A percentile compares a stretch with the other conserved stretches of the same genome.
Evolutionary conservation across 2,888 invertebrate genomes (phyloP).

Genomic region (Sarcophaga rosellei): DNA sequence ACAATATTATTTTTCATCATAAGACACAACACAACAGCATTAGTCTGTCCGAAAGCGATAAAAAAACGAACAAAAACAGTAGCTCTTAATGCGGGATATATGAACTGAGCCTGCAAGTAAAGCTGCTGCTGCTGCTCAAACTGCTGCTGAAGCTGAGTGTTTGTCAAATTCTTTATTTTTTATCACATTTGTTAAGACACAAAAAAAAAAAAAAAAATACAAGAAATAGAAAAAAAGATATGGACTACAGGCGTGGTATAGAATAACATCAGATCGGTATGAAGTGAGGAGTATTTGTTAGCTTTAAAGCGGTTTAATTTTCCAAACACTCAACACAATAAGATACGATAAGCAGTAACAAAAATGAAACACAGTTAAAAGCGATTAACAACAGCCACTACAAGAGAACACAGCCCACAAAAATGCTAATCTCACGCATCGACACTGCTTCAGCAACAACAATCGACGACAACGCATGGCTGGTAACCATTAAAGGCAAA

Average conservation of each 20-base stretch:
- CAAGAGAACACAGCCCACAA: constrained; percentile 48
- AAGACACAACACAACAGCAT: neutral
- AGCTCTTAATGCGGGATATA: constrained; percentile 51
- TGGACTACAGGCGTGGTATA: constrained; percentile 28
- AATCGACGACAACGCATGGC: neutral
- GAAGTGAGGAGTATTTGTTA: neutral
- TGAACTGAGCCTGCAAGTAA: constrained; percentile 48
- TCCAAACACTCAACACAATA: constrained; percentile 41
- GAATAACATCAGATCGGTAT: constrained; percentile 51
- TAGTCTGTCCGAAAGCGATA: neutral
- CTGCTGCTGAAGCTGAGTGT: constrained; percentile 3
- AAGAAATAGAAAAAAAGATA: neutral
- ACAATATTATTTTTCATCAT: constrained; percentile 25
- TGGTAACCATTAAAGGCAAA: constrained; percentile 9
- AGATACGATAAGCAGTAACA: constrained; percentile 5
- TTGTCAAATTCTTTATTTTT: constrained; percentile 38
- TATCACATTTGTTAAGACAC: constrained; percentile 30
- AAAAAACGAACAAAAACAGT: constrained; percentile 37
- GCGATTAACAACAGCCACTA: constrained; percentile 39
- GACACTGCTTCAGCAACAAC: neutral
- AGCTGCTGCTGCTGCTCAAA: constrained; percentile 36
- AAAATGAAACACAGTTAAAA: constrained; percentile 30
- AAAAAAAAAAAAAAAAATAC: too few species aligned
- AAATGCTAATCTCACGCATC: constrained; percentile 63
- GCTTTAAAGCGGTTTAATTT: constrained; percentile 51